Evolutionary conservation across 1,140 invertebrate species (phyloP), one percentile per base, ranked within the genome.

Genomic region (Octopus bimaculoides): DNA sequence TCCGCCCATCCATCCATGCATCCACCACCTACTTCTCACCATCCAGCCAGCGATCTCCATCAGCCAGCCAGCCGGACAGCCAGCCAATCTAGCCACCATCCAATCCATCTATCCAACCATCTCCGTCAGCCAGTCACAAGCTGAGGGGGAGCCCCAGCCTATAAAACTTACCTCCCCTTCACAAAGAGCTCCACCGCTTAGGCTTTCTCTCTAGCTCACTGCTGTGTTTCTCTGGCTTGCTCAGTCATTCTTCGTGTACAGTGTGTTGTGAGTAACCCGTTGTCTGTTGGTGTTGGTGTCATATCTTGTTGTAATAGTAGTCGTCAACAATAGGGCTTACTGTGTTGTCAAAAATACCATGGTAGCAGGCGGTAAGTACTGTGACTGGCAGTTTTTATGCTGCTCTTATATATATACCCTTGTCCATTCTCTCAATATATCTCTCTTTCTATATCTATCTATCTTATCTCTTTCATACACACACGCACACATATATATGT

Each of bases 361-460:
- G 74, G 74, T 75, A 75, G 74, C 74, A 41, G 74, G 74, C 26
- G 74, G 74, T 75, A 75, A 75, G 74, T 75, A 75, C 41, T n/a
- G 26, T n/a, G 66, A 69, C 66, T 14, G 66, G 26, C 66, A 69
- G 6, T 41, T 41, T 41, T 41, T 69, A 20, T 69, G 66, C 66
- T 20, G 66, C 26, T 41, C 26, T 41, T 41, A 41, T 69, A 69
- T 41, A 41, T 69, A 69, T 69, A 69, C 66, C 66, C 66, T 69
- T 69, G 66, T n/a, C 66, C 66, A 69, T 69, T 69, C 66, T 69
- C 66, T 69, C 14, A n/a, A 4, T 69, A 14, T 69, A 6, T 69
- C 66, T 10, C 66, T 69, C 14, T 69, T 20, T 69, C 66, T 77
- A 9, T 77, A 14, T 55, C 53, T 77, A 14, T 54, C n/a, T 75